Evolutionary conservation across 2,797 vertebrate species (phyloP).

Genomic region (Sebastes dallii): DNA sequence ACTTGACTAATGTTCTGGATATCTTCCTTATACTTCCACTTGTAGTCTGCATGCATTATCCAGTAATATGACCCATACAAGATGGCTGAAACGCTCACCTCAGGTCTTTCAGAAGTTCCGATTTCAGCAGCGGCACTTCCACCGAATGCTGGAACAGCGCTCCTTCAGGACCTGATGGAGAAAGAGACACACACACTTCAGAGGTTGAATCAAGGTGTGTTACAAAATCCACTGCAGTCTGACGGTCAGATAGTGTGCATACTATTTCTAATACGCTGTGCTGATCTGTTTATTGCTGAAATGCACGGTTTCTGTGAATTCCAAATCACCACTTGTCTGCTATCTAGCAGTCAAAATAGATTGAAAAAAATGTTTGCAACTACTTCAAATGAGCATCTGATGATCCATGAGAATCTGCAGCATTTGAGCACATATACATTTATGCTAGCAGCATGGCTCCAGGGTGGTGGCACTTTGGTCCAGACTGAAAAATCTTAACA

Average conservation of each 20-base stretch:
- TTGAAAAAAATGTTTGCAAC: background rate
- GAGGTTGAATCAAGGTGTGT: background rate
- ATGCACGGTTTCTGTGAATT: background rate
- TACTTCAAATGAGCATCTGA: background rate
- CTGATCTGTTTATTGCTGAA: background rate
- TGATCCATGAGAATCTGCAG: background rate
- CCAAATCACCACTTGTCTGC: background rate
- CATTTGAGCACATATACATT: background rate
- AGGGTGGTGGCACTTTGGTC: background rate
- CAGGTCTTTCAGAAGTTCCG: slow-evolving; percentile 89
- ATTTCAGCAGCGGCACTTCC: slow-evolving; percentile 89
- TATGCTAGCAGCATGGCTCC: background rate
- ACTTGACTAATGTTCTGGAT: background rate
- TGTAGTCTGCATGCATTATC: background rate
- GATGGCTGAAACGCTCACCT: slow-evolving; percentile 79
- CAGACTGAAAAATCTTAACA: background rate
- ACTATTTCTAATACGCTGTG: background rate
- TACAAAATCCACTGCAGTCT: background rate
- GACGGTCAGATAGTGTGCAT: background rate
- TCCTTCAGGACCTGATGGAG: slow-evolving; percentile 78
- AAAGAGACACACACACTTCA: slow-evolving; percentile 1
- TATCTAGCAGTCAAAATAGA: background rate
- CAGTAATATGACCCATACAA: background rate
- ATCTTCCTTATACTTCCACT: background rate
- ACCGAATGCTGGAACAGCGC: slow-evolving; percentile 94